Percentiles rank a stretch among this genome's conserved stretches.
phyloP scores from a whole-genome alignment of 2,888 invertebrate genomes.

The Conops quadrifasciatus region DNA sequence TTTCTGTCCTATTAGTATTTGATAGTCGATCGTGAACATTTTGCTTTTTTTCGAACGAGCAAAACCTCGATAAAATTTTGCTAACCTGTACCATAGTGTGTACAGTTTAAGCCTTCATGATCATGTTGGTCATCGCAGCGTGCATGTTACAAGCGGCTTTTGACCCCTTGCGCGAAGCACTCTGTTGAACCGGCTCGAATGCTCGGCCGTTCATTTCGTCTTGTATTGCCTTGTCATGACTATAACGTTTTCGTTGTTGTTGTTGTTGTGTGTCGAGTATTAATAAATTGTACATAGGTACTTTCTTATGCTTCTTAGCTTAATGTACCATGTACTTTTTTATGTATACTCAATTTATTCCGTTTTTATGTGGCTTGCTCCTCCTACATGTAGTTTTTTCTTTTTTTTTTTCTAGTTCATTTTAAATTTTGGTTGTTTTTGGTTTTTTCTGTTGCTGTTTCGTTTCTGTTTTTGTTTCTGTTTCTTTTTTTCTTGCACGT shows the following conservation, averaged over 20 bases:
- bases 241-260: neutral
- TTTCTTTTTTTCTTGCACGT: neutral
- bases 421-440: neutral
- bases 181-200: constrained; percentile 1
- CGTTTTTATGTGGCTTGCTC: neutral
- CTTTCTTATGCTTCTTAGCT: neutral
- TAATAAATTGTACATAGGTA: no score
- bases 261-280: neutral
- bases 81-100: neutral
- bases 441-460: neutral
- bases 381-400: neutral
- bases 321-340: constrained; percentile 7
- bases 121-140: neutral
- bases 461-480: neutral
- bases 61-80: no score
- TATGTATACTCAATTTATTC: constrained; percentile 9
- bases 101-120: neutral
- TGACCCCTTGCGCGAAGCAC: constrained; percentile 22
- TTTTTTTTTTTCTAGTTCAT: neutral
- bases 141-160: constrained; percentile 18
- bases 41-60: no score
- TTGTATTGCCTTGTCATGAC: constrained; percentile 13
- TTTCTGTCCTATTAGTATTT: no score
- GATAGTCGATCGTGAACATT: no score
- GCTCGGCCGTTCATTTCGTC: constrained; percentile 5